Evolutionary conservation across 2,888 invertebrate genomes (phyloP).

Genomic region (Drosophila robusta): DNA sequence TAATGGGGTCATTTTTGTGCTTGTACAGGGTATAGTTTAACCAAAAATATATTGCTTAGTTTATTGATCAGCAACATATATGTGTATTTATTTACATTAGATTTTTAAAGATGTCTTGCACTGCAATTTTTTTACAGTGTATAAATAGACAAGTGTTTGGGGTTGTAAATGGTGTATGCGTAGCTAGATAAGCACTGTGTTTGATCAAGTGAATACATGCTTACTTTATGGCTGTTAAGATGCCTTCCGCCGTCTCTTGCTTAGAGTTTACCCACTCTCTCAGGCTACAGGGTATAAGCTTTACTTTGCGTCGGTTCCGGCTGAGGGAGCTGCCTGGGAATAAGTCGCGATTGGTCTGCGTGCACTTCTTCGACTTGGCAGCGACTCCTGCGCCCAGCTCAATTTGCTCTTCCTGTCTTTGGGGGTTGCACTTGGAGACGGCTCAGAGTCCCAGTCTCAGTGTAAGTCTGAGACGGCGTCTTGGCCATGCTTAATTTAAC

Average conservation of each 20-base stretch:
- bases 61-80: no score
- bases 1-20: no score
- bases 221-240: background rate
- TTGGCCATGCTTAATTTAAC: conserved; percentile 68
- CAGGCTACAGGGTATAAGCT: conserved; percentile 19
- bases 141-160: no score
- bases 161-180: background rate
- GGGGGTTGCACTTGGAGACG: conserved; percentile 20
- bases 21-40: no score
- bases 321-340: conserved; percentile 77
- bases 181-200: background rate
- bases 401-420: conserved; percentile 40
- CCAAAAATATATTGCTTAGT: no score
- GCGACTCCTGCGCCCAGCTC: conserved; percentile 20
- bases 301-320: conserved; percentile 58
- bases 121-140: no score
- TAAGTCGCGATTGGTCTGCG: conserved; percentile 19
- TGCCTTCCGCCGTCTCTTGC: background rate
- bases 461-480: background rate
- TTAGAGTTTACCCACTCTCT: background rate
- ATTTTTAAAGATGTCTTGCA: no score
- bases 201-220: background rate
- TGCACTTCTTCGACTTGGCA: conserved; percentile 27
- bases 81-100: no score
- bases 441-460: background rate